phyloP scores from a whole-genome alignment of 2,113 vertebrate genomes.

The Heloderma charlesbogerti region DNA sequence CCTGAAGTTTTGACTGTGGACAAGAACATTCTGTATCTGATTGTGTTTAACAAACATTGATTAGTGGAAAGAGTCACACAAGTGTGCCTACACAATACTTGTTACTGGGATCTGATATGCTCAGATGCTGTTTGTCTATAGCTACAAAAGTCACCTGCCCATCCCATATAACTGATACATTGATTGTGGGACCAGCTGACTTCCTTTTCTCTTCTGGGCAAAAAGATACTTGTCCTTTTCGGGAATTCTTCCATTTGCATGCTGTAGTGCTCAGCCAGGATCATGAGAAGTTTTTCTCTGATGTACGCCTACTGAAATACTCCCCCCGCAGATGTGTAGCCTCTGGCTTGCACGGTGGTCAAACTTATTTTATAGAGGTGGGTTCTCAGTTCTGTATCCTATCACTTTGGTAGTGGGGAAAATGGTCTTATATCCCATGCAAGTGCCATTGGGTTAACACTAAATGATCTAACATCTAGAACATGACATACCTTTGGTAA shows the following conservation, averaged over 20 bases:
- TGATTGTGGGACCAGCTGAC: background rate
- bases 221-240: background rate
- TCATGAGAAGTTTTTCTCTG: background rate
- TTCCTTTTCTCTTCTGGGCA: background rate
- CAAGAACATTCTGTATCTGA: background rate
- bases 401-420: conserved; percentile 10
- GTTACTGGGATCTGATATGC: background rate
- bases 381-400: background rate
- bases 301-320: background rate
- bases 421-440: fast-evolving
- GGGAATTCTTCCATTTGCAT: background rate
- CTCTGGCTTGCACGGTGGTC: background rate
- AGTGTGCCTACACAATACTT: background rate
- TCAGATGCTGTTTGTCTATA: background rate
- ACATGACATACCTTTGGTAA: background rate
- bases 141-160: background rate
- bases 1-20: background rate
- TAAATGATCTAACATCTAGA: background rate
- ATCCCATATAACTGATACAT: background rate
- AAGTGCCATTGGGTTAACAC: background rate
- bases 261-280: background rate
- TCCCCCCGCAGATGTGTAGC: no score
- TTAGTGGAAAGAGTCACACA: background rate
- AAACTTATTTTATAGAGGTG: background rate
- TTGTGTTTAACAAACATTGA: background rate